Base-by-base conservation (phyloP, 92 coral and sea anemone genomes). In the Porites lobata region DNA sequence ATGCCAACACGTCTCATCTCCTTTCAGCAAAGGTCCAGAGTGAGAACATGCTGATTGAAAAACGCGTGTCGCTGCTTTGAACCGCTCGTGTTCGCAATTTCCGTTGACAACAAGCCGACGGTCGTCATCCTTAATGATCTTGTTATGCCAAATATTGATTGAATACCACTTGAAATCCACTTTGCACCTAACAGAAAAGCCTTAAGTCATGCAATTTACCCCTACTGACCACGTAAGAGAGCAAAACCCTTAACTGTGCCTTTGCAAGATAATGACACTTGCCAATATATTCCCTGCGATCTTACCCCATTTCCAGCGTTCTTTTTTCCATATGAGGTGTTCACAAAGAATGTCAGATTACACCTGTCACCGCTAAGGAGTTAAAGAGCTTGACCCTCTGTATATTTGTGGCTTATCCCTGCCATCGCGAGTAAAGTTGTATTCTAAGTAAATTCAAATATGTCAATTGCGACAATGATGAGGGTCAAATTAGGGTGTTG, bases 181-280 rank as follows among this genome's bases (percentile, higher is more conserved):
- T 52, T 52, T 20, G 11, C 77, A 50, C 77, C 54, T 29, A 18
- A 50, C 7, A 21, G 78, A 50, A 32, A 53, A 75, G 4, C 18
- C 65, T 19, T 62, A 62, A 52, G 78, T 75, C 78, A 75, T 75
- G 78, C 78, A 75, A 75, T 53, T 21, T 53, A 63, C 63, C 54
- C 54, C 15, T 9, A 12, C 53, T 17, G 14, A 18, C 26, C 4
- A 22, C 20, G 78, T 21, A 2, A 75, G 64, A 19, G 18, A 63
- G 20, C 54, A 14, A 19, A 52, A 75, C 10, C 26, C 8, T 53
- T 2, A 53, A 75, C 63, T 75, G 64, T 32, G 6, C 1, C 50
- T 3, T 52, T 21, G 53, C 43, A 20, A 19, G 7, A 21, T 2
- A 52, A 75, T 52, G 11, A 26, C 9, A 10, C 20, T 3, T 12